Evolutionary conservation across 2,797 vertebrate species (phyloP), one percentile per base, ranked within the genome.

Genomic region (Echeneis naucrates): DNA sequence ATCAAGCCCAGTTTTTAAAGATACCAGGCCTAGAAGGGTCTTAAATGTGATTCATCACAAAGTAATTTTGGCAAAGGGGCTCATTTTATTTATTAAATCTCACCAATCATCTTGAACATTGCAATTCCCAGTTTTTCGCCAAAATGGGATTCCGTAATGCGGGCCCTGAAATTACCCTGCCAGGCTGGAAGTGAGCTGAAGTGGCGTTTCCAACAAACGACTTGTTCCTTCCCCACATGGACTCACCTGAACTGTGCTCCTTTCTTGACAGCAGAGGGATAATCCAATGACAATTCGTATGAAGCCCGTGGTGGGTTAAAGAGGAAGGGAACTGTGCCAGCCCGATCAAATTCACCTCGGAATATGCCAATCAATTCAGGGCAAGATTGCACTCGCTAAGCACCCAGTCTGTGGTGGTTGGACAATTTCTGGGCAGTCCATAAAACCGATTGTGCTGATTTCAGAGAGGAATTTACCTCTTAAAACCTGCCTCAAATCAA

Each of bases 71-170:
- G 8, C 61, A 73, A 58, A 33, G 33, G 4, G 4, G 51, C 37
- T 42, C 55, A 70, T 76, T 72, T 24, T 61, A 62, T 24, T 59
- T 52, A 75, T 80, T 80, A 61, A 56, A 71, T 63, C 33, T 52
- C 33, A 51, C 55, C 76, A 58, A 75, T 71, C 64, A 71, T 62
- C 21, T 23, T 40, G 52, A 72, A 79, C 55, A 62, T 37, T 66
- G 53, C 63, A 81, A 69, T 91, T 75, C 72, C 51, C 63, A n/a
- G 55, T 57, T 50, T 52, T 8, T 40, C 57, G 26, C 27, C 2
- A 60, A 66, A 80, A 59, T 80, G 57, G 13, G 19, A 70, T 85
- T 80, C 65, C 58, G 75, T 40, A 55, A 65, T 42, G 16, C 33
- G 23, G 50, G 59, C 50, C 19, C 30, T 57, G 42, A 60, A 32